Evolutionary conservation across 30 jellyfish, hydroid and myxozoan genomes (phyloP).

Genomic region (Turritopsis rubra): DNA sequence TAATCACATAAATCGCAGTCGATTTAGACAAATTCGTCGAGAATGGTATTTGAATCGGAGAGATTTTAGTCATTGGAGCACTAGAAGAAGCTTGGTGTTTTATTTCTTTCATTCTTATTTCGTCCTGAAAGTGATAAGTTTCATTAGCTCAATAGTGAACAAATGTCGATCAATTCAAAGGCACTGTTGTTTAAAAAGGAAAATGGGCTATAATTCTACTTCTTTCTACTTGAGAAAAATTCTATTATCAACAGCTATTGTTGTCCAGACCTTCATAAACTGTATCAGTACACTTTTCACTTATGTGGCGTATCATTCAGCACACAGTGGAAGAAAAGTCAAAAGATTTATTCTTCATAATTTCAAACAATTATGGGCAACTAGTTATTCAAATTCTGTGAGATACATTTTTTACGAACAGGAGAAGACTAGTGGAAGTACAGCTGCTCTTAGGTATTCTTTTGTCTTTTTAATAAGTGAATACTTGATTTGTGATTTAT

Average conservation of each 20-base stretch:
- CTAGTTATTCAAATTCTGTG: not conserved
- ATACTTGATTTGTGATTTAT: not conserved
- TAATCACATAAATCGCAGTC: conserved; percentile 2
- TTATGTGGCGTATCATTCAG: not conserved
- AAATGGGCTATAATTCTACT: not conserved
- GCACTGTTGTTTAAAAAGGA: not conserved
- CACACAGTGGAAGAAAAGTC: not conserved
- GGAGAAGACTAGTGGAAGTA: not conserved
- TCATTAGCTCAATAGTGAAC: not conserved
- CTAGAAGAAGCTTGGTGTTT: not conserved
- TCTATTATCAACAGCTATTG: no score
- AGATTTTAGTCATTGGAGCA: not conserved
- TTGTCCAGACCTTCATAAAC: not conserved
- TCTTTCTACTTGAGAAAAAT: no score
- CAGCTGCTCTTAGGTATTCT: not conserved
- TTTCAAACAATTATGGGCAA: no score
- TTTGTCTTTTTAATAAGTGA: not conserved
- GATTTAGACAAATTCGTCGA: conserved; percentile 17
- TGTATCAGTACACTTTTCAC: not conserved
- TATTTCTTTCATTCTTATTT: not conserved
- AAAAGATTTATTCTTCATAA: not conserved
- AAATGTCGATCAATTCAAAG: not conserved
- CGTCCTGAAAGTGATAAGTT: not conserved
- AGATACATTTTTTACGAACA: not conserved
- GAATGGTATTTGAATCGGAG: conserved; percentile 25